Conservation (phyloP, 2,797 vertebrate genomes). For the Morus bassanus region DNA sequence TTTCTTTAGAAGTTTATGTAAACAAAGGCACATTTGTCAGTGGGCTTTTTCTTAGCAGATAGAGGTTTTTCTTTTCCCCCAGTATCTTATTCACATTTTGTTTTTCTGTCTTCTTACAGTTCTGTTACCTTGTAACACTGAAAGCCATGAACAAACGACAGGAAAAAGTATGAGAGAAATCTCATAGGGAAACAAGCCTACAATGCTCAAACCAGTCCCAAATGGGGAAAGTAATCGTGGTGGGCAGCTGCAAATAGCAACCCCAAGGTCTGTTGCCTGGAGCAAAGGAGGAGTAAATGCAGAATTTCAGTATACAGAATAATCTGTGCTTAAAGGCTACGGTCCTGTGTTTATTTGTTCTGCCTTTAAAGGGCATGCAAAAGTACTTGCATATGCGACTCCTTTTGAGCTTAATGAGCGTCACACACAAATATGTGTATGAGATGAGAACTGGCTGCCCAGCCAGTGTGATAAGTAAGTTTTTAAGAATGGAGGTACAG, state of each 20-base stretch:
- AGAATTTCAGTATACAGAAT: neutral
- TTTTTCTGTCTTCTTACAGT: neutral
- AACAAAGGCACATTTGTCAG: conserved; percentile 26
- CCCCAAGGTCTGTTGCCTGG: neutral
- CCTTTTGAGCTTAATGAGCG: neutral
- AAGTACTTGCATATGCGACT: neutral
- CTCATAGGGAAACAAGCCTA: conserved; percentile 4
- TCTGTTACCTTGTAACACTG: neutral
- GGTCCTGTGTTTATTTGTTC: conserved; percentile 24
- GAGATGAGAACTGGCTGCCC: neutral
- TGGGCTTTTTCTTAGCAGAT: neutral
- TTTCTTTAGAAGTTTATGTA: conserved; percentile 29
- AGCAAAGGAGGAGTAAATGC: neutral
- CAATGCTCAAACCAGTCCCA: neutral
- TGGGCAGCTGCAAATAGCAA: conserved; percentile 23
- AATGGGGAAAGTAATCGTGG: neutral
- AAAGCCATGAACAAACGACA: neutral
- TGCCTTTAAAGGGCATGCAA: conserved; percentile 1
- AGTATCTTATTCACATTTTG: neutral
- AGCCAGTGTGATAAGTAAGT: neutral
- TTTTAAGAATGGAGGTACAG: neutral
- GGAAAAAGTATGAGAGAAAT: neutral
- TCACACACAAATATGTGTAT: neutral
- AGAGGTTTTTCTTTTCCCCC: conserved; percentile 25
- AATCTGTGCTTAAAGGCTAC: neutral